phyloP scores from a whole-genome alignment of 2,888 invertebrate species.

The Acholoe squamosa region DNA sequence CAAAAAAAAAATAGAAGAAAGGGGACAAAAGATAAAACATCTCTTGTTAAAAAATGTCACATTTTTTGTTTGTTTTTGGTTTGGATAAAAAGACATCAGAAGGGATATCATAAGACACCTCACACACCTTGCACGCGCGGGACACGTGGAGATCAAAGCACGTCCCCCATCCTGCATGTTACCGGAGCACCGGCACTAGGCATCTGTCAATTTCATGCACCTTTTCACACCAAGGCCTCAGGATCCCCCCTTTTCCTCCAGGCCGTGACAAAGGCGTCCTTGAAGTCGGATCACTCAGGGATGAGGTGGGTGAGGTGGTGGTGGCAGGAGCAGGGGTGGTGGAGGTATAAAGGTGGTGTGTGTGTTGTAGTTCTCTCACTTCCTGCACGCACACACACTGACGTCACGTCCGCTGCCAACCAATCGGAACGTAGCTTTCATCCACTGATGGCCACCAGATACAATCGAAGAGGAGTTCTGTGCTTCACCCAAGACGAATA shows the following conservation, averaged over 20 bases:
- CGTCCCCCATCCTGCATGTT: neutral
- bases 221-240: conserved; percentile 36
- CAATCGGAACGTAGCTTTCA: neutral
- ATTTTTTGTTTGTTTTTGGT: neutral
- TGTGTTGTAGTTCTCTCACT: conserved; percentile 22
- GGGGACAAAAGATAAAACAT: no score
- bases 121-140: neutral
- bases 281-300: conserved; percentile 44
- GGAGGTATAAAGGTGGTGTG: neutral
- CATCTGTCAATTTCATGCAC: conserved; percentile 44
- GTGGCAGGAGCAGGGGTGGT: neutral
- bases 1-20: no score
- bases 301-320: neutral
- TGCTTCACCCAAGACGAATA: no score
- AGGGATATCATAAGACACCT: neutral
- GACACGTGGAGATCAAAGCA: neutral
- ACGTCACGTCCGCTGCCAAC: neutral
- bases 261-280: conserved; percentile 37
- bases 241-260: neutral
- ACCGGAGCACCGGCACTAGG: neutral
- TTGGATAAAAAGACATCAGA: neutral
- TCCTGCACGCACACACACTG: conserved; percentile 12
- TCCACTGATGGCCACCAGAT: neutral
- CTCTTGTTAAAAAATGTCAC: neutral
- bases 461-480: no score